A percentile compares a stretch with the other conserved stretches of the same genome.
These are phyloP conservation scores for Leptopilina boulardi DNA, from an alignment of 1,140 invertebrate species.

Conservation along the genomic window DNA sequence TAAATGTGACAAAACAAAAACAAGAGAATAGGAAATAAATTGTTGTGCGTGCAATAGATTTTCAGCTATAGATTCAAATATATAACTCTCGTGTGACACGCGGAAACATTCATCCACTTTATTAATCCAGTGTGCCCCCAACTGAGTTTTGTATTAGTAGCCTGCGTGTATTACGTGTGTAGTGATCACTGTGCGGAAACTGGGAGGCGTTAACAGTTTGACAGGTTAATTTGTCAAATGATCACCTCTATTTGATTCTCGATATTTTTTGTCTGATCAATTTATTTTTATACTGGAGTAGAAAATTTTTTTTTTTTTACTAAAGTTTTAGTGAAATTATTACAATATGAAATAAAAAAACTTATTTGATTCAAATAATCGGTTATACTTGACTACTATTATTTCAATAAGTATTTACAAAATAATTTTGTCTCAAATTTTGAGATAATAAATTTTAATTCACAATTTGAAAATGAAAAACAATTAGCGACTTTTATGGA, in stretches of 20 bases:
- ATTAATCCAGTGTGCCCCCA: conserved; percentile 19
- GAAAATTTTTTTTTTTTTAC: too few species aligned
- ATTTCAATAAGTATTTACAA: too few species aligned
- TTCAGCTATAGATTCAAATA: not conserved
- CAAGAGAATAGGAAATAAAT: not conserved
- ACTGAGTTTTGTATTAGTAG: not conserved
- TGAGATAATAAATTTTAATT: too few species aligned
- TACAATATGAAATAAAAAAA: too few species aligned
- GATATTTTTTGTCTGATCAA: not conserved
- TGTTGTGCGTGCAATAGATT: not conserved
- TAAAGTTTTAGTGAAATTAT: too few species aligned
- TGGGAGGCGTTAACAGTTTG: conserved; percentile 1
- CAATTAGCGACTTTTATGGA: not conserved
- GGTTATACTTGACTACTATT: too few species aligned
- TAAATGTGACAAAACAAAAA: too few species aligned
- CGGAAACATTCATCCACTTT: conserved; percentile 27
- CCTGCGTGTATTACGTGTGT: not conserved
- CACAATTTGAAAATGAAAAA: too few species aligned
- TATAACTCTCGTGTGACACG: conserved; percentile 12
- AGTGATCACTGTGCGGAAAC: conserved; percentile 12
- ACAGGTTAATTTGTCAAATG: not conserved
- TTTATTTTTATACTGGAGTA: not conserved
- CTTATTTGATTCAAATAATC: too few species aligned
- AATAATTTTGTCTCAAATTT: too few species aligned
- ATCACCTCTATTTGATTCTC: not conserved